phyloP scores from a whole-genome alignment of 2,113 vertebrate genomes.

The Campylorhamphus procurvoides region DNA sequence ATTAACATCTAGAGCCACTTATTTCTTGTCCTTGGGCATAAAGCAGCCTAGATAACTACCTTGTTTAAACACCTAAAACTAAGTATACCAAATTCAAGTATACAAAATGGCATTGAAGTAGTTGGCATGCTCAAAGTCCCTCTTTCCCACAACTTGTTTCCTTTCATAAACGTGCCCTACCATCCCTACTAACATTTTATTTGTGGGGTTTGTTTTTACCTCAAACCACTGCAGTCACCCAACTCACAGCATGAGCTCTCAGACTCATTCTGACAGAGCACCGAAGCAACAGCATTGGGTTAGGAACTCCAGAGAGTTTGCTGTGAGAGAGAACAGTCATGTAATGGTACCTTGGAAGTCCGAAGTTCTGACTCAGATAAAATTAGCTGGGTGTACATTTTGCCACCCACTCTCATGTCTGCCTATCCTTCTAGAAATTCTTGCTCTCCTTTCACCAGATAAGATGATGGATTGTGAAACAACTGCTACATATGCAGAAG shows the following conservation, averaged over 20 bases:
- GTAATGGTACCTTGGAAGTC: background rate
- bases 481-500: background rate
- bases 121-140: background rate
- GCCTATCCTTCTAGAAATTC: background rate
- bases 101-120: background rate
- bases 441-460: background rate
- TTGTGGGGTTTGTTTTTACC: background rate
- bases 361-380: background rate
- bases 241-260: background rate
- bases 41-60: background rate
- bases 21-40: background rate
- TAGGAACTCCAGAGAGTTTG: background rate
- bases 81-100: background rate
- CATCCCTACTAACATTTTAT: background rate
- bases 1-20: background rate
- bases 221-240: background rate
- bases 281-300: background rate
- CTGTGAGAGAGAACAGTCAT: background rate
- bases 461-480: background rate
- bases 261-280: background rate
- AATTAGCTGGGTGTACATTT: background rate
- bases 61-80: background rate
- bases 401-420: background rate
- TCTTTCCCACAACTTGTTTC: background rate
- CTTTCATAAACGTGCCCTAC: rapidly evolving